A percentile compares a stretch with the other conserved stretches of the same genome.
These are phyloP conservation scores for Bombyx mandarina DNA, from an alignment of 1,140 invertebrate genomes.

Conservation along the genomic window DNA sequence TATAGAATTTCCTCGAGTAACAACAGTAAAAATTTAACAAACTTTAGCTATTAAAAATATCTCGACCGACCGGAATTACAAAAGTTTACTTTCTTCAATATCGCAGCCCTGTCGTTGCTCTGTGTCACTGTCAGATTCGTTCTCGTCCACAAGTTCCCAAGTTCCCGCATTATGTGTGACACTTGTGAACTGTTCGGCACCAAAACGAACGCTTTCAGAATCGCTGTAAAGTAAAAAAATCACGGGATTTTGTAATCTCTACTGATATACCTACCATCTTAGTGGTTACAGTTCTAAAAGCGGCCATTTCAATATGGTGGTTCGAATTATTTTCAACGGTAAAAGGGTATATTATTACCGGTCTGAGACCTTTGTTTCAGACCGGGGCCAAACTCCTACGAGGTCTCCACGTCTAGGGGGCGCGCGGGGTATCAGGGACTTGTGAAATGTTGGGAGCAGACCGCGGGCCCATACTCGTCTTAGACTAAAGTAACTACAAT, in stretches of 20 bases:
- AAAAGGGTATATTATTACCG: too few relatives aligned
- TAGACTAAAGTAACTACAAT: background rate
- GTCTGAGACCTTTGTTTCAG: too few relatives aligned
- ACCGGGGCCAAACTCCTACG: too few relatives aligned
- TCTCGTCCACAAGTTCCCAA: conserved; percentile 22
- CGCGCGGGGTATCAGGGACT: too few relatives aligned
- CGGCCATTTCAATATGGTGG: too few relatives aligned
- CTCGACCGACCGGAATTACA: conserved; percentile 14
- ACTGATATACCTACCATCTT: too few relatives aligned
- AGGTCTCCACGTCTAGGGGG: too few relatives aligned
- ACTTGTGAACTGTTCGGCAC: conserved; percentile 12
- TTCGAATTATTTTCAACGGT: too few relatives aligned
- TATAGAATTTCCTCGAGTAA: background rate
- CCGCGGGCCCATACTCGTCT: background rate
- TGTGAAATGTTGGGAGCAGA: background rate
- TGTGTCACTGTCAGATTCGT: conserved; percentile 17
- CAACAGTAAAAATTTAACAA: too few relatives aligned
- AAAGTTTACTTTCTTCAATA: conserved; percentile 16
- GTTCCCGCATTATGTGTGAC: conserved; percentile 14
- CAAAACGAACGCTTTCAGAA: conserved; percentile 35
- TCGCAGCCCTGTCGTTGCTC: conserved; percentile 10
- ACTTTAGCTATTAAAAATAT: background rate
- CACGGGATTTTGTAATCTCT: too few relatives aligned
- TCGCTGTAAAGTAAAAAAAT: conserved; percentile 1
- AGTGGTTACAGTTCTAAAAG: too few relatives aligned